Percentiles rank a stretch among this genome's conserved stretches.
Conservation (phyloP, 2,888 invertebrate species). For the Euplagia quadripunctaria region DNA sequence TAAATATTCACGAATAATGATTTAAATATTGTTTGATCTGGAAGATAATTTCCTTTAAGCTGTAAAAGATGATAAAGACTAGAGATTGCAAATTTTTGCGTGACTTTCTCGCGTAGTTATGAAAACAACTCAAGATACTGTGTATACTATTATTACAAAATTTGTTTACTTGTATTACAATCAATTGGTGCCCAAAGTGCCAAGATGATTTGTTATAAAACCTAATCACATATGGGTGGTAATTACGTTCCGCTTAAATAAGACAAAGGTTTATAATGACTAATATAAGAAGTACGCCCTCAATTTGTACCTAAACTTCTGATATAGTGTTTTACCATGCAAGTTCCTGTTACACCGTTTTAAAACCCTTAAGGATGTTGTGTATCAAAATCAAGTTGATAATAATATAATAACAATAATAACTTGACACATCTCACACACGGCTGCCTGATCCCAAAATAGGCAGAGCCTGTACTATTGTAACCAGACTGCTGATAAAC, state of each 20-base stretch:
- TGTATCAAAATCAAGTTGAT: too few relatives aligned
- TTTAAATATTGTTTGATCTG: conserved; percentile 17
- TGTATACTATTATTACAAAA: not conserved
- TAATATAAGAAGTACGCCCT: not conserved
- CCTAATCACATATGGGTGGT: not conserved
- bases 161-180: not conserved
- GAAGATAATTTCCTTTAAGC: conserved; percentile 4
- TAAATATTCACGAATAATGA: conserved; percentile 31
- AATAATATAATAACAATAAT: too few relatives aligned
- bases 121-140: not conserved
- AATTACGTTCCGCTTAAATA: not conserved
- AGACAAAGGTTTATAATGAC: not conserved
- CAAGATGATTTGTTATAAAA: not conserved
- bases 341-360: too few relatives aligned
- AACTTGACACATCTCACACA: too few relatives aligned
- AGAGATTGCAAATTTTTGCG: not conserved
- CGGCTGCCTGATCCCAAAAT: too few relatives aligned
- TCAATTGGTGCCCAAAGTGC: not conserved
- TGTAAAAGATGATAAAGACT: not conserved
- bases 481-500: too few relatives aligned
- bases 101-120: not conserved
- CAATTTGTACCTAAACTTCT: not conserved
- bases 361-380: too few relatives aligned
- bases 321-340: not conserved
- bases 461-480: too few relatives aligned